phyloP scores from a whole-genome alignment of 1,140 invertebrate genomes.

The Hesperophylax magnus region DNA sequence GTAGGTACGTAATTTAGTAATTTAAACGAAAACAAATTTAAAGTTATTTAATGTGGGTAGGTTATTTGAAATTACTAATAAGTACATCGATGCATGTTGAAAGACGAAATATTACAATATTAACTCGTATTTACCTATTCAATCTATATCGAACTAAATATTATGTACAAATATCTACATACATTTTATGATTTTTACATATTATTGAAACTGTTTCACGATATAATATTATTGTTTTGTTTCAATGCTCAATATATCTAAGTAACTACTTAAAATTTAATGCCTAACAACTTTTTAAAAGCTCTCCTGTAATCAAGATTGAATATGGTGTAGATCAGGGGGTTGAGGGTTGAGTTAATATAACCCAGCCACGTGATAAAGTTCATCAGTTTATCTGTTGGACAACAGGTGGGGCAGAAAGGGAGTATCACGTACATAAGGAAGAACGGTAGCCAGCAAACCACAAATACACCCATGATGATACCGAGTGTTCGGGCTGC shows the following conservation, averaged over 20 bases:
- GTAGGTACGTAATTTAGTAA: too few relatives aligned
- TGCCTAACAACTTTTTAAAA: conserved; percentile 88
- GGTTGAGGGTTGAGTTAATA: conserved; percentile 97
- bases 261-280: conserved; percentile 67
- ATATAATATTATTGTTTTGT: too few relatives aligned
- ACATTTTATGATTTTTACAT: background rate
- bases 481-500: conserved; percentile 94
- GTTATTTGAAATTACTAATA: background rate
- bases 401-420: conserved; percentile 85
- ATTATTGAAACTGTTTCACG: background rate
- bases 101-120: too few relatives aligned
- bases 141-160: too few relatives aligned
- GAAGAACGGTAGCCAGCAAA: conserved; percentile 98
- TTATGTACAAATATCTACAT: too few relatives aligned
- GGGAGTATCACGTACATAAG: conserved; percentile 94
- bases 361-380: conserved; percentile 98
- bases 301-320: conserved; percentile 96
- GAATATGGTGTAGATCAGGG: conserved; percentile 98
- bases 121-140: too few relatives aligned
- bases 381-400: conserved; percentile 85
- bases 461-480: conserved; percentile 95
- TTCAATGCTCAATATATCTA: background rate
- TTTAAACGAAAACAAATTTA: too few relatives aligned
- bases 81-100: background rate
- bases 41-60: too few relatives aligned